Percentiles rank a stretch among this genome's conserved stretches.
phyloP scores from a whole-genome alignment of 1,140 invertebrate species.

The Panulirus ornatus region DNA sequence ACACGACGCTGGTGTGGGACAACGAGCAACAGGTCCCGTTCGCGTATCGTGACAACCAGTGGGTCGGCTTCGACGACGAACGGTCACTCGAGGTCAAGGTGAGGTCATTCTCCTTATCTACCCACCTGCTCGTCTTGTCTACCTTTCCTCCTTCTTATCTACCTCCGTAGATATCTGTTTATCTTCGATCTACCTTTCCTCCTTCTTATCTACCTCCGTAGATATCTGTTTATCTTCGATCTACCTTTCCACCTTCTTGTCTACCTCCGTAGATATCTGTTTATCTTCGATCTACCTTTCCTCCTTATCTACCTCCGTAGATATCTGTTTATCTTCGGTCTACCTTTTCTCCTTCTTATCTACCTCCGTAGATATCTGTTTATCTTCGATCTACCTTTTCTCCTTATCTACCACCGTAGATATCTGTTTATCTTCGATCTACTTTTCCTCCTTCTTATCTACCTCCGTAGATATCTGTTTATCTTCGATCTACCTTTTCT shows the following conservation, averaged over 20 bases:
- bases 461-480: too few relatives aligned
- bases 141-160: neutral
- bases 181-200: neutral
- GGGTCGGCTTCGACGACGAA: conserved; percentile 97
- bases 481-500: neutral
- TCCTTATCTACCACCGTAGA: too few relatives aligned
- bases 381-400: too few relatives aligned
- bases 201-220: too few relatives aligned
- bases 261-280: too few relatives aligned
- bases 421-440: too few relatives aligned
- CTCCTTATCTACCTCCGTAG: too few relatives aligned
- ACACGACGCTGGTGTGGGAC: conserved; percentile 96
- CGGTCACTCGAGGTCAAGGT: conserved; percentile 95
- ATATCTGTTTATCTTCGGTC: neutral
- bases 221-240: neutral
- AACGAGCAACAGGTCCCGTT: conserved; percentile 97
- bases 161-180: too few relatives aligned
- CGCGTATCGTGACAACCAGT: conserved; percentile 93
- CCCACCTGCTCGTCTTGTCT: too few relatives aligned
- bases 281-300: neutral
- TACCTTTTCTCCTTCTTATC: too few relatives aligned
- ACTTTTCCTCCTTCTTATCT: neutral
- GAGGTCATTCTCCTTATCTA: conserved; percentile 71
- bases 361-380: too few relatives aligned
- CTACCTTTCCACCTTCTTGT: neutral